These are phyloP conservation scores for Oreochromis mossambicus DNA, from an alignment of 2,797 vertebrate genomes.

Conservation along the genomic window DNA sequence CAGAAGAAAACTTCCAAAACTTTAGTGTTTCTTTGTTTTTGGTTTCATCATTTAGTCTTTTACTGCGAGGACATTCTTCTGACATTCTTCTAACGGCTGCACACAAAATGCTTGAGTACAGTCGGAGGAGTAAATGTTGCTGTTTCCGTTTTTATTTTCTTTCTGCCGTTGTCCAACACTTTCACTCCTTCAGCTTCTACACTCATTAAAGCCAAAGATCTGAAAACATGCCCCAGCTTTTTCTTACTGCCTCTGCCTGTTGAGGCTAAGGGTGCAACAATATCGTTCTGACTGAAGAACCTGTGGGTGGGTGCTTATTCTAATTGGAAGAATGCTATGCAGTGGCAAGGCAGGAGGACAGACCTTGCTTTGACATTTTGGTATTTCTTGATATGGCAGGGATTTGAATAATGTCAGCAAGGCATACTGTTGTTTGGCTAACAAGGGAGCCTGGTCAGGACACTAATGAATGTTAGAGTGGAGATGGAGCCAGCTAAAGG, in stretches of 20 bases:
- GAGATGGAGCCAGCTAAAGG: constrained; percentile 43
- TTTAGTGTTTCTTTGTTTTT: not conserved
- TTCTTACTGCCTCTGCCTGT: not conserved
- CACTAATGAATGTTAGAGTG: constrained; percentile 58
- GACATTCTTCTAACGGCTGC: not conserved
- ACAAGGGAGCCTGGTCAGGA: constrained; percentile 49
- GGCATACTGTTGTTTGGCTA: constrained; percentile 47
- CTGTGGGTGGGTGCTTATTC: constrained; percentile 43
- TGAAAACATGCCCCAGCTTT: not conserved
- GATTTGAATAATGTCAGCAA: constrained; percentile 66
- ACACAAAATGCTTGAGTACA: not conserved
- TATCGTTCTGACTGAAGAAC: constrained; percentile 6
- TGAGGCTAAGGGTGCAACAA: constrained; percentile 14
- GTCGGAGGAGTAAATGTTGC: not conserved
- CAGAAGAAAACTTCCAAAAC: not conserved
- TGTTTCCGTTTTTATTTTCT: not conserved
- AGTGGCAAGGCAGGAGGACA: constrained; percentile 17
- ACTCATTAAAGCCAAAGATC: constrained; percentile 25
- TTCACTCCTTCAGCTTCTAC: not conserved
- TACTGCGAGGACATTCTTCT: not conserved
- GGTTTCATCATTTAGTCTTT: not conserved
- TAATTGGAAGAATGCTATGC: constrained; percentile 57
- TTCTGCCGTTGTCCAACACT: not conserved
- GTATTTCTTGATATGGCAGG: constrained; percentile 50
- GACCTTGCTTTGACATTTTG: constrained; percentile 64